These are phyloP conservation scores for Potamarius usumacintae DNA, from an alignment of 2,113 vertebrate genomes.

Conservation along the genomic window DNA sequence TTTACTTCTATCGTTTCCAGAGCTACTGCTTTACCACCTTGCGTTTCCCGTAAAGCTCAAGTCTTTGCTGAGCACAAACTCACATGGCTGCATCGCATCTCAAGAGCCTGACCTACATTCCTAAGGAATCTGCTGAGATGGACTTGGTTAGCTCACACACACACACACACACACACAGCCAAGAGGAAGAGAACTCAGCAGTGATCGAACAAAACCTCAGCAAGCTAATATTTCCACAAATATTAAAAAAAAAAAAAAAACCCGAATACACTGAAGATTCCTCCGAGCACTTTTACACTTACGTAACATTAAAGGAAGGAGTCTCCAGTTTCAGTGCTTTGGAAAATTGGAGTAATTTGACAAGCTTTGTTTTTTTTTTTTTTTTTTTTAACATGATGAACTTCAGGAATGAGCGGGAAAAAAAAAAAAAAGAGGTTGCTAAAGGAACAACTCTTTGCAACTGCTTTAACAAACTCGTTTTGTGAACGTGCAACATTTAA, in stretches of 20 bases:
- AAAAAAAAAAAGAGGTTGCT: not conserved
- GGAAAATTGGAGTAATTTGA: not conserved
- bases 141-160: conserved; percentile 58
- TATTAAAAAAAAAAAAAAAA: not conserved
- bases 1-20: not conserved
- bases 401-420: not conserved
- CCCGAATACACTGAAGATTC: not conserved
- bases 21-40: not conserved
- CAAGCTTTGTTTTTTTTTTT: not conserved
- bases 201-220: conserved; percentile 68
- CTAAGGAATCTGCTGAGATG: conserved; percentile 65
- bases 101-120: conserved; percentile 60
- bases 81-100: conserved; percentile 69
- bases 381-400: not conserved
- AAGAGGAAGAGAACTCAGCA: conserved; percentile 62
- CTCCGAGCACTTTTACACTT: not conserved
- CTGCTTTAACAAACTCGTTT: not conserved
- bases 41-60: not conserved
- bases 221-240: conserved; percentile 65
- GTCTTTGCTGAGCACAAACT: conserved; percentile 68
- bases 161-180: conserved; percentile 49
- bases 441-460: not conserved
- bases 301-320: not conserved
- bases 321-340: not conserved
- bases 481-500: too few relatives aligned